Conservation (phyloP, 2,888 invertebrate genomes). For the Morpho helenor region DNA sequence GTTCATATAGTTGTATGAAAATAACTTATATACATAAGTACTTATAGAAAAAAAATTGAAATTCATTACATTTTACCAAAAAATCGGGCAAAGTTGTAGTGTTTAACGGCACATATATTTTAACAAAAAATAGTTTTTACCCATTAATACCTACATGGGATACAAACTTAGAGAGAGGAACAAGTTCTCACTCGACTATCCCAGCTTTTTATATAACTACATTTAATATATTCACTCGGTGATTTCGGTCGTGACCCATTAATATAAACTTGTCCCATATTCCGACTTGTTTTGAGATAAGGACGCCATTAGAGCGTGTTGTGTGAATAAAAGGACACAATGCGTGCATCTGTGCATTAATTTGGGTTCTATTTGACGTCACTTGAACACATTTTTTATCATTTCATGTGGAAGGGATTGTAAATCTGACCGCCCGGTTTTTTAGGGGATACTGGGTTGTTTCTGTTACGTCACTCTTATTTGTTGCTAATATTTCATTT, state of each 20-base stretch:
- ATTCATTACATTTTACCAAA: no score
- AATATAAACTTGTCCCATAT: slow-evolving; percentile 27
- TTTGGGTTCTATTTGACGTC: slow-evolving; percentile 37
- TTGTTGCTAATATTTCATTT: neutral
- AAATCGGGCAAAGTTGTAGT: no score
- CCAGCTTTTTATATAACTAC: no score
- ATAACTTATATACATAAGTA: no score
- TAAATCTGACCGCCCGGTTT: slow-evolving; percentile 31
- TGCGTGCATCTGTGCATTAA: slow-evolving; percentile 38
- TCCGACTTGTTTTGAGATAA: slow-evolving; percentile 13
- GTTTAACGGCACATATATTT: no score
- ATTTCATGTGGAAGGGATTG: slow-evolving; percentile 47
- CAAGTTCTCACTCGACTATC: no score
- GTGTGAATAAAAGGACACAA: slow-evolving; percentile 30
- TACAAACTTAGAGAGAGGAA: no score
- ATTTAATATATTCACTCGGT: no score
- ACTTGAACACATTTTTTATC: slow-evolving; percentile 38
- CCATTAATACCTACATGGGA: no score
- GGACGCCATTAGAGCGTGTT: slow-evolving; percentile 9
- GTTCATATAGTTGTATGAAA: no score
- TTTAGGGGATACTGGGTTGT: slow-evolving; percentile 10
- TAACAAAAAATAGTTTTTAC: no score
- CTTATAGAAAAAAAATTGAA: no score
- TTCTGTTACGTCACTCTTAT: slow-evolving; percentile 1
- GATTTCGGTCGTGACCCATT: slow-evolving; percentile 23